Conservation (phyloP, 1,140 invertebrate species). For the Hetaerina americana region DNA sequence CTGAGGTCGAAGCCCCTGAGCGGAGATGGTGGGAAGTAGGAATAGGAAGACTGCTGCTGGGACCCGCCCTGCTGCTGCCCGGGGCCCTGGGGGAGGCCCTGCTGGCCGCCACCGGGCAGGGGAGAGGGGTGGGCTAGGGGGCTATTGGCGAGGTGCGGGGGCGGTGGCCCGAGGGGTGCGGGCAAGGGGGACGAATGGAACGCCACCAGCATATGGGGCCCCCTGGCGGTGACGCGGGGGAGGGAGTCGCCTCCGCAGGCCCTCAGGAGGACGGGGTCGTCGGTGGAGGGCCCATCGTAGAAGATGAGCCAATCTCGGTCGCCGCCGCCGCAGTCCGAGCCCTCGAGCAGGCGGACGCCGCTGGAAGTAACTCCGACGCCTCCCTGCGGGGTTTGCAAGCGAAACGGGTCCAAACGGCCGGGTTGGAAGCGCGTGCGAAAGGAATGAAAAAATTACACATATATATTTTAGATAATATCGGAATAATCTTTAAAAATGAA, state of each 20-base stretch:
- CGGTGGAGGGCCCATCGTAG: slow-evolving; percentile 64
- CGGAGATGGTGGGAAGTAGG: slow-evolving; percentile 33
- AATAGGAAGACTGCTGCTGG: not conserved
- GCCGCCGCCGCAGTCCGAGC: slow-evolving; percentile 66
- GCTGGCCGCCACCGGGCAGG: slow-evolving; percentile 34
- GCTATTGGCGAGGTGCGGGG: slow-evolving; percentile 18
- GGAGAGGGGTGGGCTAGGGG: slow-evolving; percentile 15
- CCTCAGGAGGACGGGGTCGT: slow-evolving; percentile 67
- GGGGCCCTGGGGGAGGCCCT: slow-evolving; percentile 63
- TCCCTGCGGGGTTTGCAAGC: not conserved
- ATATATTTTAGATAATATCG: too few species aligned
- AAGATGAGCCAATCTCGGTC: slow-evolving; percentile 71
- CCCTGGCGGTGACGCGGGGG: slow-evolving; percentile 49
- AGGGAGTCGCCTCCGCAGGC: slow-evolving; percentile 77
- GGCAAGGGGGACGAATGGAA: slow-evolving; percentile 34
- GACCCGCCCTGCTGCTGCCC: not conserved
- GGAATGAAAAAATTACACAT: too few species aligned
- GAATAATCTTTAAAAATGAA: too few species aligned
- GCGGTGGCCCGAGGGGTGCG: slow-evolving; percentile 23
- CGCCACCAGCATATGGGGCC: slow-evolving; percentile 70
- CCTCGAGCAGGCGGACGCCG: slow-evolving; percentile 41
- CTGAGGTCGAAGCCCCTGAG: slow-evolving; percentile 66
- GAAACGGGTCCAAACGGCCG: too few species aligned
- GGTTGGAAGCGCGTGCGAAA: too few species aligned
- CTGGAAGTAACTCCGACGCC: not conserved